Conservation (phyloP, 1,140 invertebrate genomes). For the Cephus cinctus region DNA sequence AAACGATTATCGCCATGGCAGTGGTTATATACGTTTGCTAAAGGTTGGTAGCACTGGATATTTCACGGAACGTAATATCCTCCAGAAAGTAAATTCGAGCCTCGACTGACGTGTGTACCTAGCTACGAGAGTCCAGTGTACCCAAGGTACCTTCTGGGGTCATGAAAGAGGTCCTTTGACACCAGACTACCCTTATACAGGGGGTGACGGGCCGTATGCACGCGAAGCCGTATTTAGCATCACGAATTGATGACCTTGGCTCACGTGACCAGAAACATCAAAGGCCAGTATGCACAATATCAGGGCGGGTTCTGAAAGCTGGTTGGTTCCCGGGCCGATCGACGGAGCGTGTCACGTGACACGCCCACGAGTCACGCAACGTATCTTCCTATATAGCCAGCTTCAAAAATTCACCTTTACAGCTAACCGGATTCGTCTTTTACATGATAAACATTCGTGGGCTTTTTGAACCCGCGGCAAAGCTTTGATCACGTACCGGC, state of each 20-base stretch:
- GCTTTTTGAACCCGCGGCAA: background rate
- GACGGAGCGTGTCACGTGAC: constrained; percentile 41
- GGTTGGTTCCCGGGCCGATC: constrained; percentile 38
- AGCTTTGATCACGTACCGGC: too few relatives aligned
- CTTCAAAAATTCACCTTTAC: background rate
- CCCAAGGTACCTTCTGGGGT: background rate
- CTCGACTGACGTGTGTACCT: too few relatives aligned
- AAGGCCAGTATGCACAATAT: constrained; percentile 22
- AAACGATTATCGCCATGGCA: too few relatives aligned
- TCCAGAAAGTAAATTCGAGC: too few relatives aligned
- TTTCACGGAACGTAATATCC: too few relatives aligned
- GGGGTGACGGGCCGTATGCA: constrained; percentile 18
- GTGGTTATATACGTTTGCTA: too few relatives aligned
- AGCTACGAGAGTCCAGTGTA: background rate
- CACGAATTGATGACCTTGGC: constrained; percentile 36
- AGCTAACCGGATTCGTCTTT: background rate
- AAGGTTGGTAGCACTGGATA: too few relatives aligned
- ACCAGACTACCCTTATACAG: constrained; percentile 14
- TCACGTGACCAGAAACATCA: constrained; percentile 45
- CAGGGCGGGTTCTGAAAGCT: constrained; percentile 38
- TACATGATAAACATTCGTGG: background rate
- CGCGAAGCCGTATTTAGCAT: constrained; percentile 47
- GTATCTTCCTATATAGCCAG: constrained; percentile 13
- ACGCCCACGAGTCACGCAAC: constrained; percentile 48
- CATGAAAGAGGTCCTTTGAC: background rate